Evolutionary conservation across 2,113 vertebrate species (phyloP).

Genomic region (Psophia crepitans): DNA sequence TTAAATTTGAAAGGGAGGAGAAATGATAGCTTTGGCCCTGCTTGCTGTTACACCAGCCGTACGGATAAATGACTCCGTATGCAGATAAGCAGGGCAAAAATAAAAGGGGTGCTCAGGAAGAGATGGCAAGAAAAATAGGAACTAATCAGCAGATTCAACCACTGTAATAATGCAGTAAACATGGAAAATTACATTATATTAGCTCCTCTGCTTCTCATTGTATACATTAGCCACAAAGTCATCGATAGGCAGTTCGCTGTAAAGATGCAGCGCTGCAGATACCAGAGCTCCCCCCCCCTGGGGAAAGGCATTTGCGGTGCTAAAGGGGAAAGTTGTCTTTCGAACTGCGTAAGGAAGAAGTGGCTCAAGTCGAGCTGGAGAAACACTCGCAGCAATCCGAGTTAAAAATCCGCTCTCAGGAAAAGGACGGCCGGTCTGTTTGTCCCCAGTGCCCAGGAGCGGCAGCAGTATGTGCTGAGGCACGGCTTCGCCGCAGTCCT

Average conservation of each 20-base stretch:
- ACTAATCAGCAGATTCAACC: conserved; percentile 44
- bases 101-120: conserved; percentile 15
- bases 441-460: neutral
- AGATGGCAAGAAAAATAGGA: conserved; percentile 12
- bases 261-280: neutral
- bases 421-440: neutral
- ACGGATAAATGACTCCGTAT: neutral
- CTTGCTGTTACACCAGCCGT: neutral
- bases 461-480: neutral
- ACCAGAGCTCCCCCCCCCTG: neutral
- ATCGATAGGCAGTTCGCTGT: neutral
- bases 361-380: neutral
- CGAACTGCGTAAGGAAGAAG: neutral
- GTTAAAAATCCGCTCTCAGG: neutral
- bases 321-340: neutral
- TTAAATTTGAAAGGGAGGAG: conserved; percentile 50
- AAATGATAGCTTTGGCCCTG: conserved; percentile 27
- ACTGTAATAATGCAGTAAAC: conserved; percentile 30
- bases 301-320: neutral
- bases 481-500: neutral
- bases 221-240: neutral
- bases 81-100: conserved; percentile 44
- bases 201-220: conserved; percentile 18
- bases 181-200: conserved; percentile 33
- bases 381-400: fast-evolving